Conservation (phyloP, 2,113 vertebrate genomes). For the Typhlomys cinereus region DNA sequence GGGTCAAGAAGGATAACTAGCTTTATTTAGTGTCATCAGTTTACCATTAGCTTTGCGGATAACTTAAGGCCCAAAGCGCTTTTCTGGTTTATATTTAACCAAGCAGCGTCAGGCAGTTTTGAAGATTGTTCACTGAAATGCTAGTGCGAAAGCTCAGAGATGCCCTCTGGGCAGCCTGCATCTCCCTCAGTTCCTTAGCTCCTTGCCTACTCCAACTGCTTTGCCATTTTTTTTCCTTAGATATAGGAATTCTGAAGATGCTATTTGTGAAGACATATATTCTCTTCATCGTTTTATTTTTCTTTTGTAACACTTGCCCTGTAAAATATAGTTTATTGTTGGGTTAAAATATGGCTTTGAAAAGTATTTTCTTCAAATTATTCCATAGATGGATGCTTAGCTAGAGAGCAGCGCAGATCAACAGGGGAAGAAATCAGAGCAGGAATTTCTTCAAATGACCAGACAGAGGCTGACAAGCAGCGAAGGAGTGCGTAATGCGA, state of each 20-base stretch:
- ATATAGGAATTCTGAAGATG: neutral
- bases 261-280: neutral
- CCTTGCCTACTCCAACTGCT: neutral
- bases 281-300: neutral
- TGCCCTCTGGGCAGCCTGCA: neutral
- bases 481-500: neutral
- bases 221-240: neutral
- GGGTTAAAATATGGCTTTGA: slow-evolving; percentile 4
- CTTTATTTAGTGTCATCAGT: neutral
- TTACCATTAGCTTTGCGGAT: neutral
- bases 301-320: neutral
- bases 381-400: neutral
- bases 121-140: neutral
- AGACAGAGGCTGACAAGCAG: neutral
- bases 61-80: neutral
- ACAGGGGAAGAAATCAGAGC: neutral
- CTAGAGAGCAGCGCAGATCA: neutral
- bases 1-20: neutral
- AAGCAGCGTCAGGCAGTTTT: neutral
- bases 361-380: neutral
- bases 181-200: neutral
- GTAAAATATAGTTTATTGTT: neutral
- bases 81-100: neutral
- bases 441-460: neutral
- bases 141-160: neutral